Conservation (phyloP, 2,888 invertebrate species). For the Dastarcus helophoroides region DNA sequence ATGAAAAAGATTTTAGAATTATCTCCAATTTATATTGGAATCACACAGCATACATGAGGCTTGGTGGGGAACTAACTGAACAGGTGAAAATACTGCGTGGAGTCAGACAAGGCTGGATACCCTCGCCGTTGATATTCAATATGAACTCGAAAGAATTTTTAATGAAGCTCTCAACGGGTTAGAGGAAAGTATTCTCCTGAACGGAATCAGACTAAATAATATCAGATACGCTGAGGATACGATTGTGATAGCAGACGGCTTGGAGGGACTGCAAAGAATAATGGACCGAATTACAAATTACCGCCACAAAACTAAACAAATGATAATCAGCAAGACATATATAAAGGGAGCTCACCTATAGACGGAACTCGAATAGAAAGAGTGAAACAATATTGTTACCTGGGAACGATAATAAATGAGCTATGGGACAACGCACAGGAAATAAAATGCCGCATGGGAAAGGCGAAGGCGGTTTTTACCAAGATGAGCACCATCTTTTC, state of each 20-base stretch:
- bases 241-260: too few relatives aligned
- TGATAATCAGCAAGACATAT: slow-evolving; percentile 5
- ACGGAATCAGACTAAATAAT: slow-evolving; percentile 4
- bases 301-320: slow-evolving; percentile 4
- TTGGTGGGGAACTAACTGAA: not conserved
- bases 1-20: too few relatives aligned
- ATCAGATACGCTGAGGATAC: slow-evolving; percentile 2
- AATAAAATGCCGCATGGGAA: slow-evolving; percentile 3
- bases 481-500: slow-evolving; percentile 3
- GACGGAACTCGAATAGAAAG: slow-evolving; percentile 4
- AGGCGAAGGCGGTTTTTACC: slow-evolving; percentile 1
- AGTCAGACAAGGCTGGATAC: not conserved
- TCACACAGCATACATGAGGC: too few relatives aligned
- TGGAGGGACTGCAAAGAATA: slow-evolving; percentile 1
- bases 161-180: not conserved
- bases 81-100: slow-evolving; percentile 1
- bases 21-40: too few relatives aligned
- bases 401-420: slow-evolving; percentile 5
- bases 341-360: slow-evolving; percentile 3
- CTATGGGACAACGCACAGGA: slow-evolving; percentile 6
- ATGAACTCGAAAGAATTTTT: slow-evolving; percentile 1
- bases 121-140: too few relatives aligned
- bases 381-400: slow-evolving; percentile 2
- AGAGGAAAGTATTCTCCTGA: slow-evolving; percentile 1
- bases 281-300: slow-evolving; percentile 1